Base-by-base conservation (phyloP, 2,113 vertebrate genomes). In the Brachyhypopomus gauderio region DNA sequence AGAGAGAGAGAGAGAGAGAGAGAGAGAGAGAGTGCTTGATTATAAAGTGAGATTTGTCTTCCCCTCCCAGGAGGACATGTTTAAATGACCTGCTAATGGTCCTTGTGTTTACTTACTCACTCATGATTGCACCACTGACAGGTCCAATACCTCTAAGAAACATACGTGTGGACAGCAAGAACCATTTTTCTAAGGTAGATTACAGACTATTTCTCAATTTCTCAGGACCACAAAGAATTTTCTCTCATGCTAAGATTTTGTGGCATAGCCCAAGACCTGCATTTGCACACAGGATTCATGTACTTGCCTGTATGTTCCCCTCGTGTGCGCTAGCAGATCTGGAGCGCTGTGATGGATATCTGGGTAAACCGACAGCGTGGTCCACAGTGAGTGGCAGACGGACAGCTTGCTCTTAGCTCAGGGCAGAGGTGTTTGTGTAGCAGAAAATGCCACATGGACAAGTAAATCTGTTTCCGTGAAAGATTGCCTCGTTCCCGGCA, bases 391-490 rank as follows among this genome's bases (percentile, higher is more conserved):
- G 59, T n/a, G 1, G 45, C 30, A 67, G 76, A 66, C 8, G 69
- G 70, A 69, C 27, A 55, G 27, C 27, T 86, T 86, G 75, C 79
- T 87, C 75, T 89, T 88, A 86, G 84, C 82, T 70, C 73, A 85
- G 60, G 84, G 83, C 72, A 74, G 73, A 66, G 82, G 87, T 89
- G 89, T 91, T 92, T 91, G 87, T 85, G 72, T 80, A 25, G 67
- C 83, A 84, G 81, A 70, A 91, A 92, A 89, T 89, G 90, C 87
- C 92, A 90, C 82, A 60, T 77, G 85, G 79, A 87, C 73, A 36
- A 48, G 73, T 56, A 79, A 66, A 72, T 78, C 75, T 48, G 63
- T 75, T 75, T 56, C 67, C 84, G 84, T 84, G 82, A 82, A 81
- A 64, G 59, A 30, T 17, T 83, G 78, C 58, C 82, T 74, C 79